Conservation (phyloP, 2,888 invertebrate species). For the Philaethria dido region DNA sequence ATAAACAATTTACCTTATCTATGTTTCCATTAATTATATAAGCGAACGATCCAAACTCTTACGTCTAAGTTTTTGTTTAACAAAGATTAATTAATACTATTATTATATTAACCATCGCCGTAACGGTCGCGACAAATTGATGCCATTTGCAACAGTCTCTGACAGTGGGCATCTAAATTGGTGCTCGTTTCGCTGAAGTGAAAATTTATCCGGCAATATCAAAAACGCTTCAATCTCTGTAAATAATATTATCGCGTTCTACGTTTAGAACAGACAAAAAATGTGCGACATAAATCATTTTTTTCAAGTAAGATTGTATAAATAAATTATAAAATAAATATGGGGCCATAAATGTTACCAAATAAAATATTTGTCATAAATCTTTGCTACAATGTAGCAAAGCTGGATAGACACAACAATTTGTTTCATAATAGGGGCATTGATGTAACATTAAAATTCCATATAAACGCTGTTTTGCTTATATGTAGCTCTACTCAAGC, state of each 20-base stretch:
- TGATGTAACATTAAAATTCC: no score
- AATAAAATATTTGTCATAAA: no score
- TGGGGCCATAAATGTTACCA: no score
- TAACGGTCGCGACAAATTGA: constrained; percentile 20
- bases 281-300: not conserved
- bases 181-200: constrained; percentile 34
- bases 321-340: not conserved
- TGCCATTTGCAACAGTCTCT: constrained; percentile 27
- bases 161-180: constrained; percentile 33
- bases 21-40: not conserved
- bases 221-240: constrained; percentile 25
- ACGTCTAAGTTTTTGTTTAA: not conserved
- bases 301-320: not conserved
- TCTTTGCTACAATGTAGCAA: no score
- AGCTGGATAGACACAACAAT: no score
- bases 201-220: constrained; percentile 40
- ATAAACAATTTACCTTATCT: no score
- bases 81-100: constrained; percentile 16
- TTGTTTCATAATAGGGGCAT: no score
- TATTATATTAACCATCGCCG: not conserved
- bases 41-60: not conserved
- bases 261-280: not conserved
- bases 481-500: no score
- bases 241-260: constrained; percentile 18
- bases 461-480: no score